Evolutionary conservation across 2,113 vertebrate species (phyloP).

Genomic region (Struthio camelus): DNA sequence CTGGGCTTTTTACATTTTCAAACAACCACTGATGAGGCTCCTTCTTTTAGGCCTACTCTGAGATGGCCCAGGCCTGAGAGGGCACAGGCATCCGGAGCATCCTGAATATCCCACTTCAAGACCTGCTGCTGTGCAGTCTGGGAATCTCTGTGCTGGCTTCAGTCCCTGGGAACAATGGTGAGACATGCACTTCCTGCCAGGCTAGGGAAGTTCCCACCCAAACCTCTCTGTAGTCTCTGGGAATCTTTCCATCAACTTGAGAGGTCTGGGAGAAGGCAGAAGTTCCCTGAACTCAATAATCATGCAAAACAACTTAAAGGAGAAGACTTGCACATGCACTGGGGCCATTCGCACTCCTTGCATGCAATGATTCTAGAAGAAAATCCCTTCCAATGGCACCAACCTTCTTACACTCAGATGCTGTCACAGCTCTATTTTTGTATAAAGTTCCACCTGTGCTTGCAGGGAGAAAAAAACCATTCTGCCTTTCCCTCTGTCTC

Average conservation of each 20-base stretch:
- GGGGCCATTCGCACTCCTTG: background rate
- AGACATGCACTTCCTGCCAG: accelerated
- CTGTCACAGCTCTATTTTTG: background rate
- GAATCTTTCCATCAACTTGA: background rate
- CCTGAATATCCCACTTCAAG: background rate
- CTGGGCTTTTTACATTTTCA: background rate
- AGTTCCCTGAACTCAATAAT: background rate
- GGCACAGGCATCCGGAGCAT: background rate
- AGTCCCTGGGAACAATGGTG: background rate
- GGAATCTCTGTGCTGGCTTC: background rate
- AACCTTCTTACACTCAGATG: background rate
- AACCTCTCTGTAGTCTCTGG: background rate
- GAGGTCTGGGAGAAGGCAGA: background rate
- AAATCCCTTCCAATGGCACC: background rate
- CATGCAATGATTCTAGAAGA: background rate
- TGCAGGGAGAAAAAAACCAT: background rate
- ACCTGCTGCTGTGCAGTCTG: accelerated
- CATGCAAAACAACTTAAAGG: background rate
- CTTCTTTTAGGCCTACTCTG: background rate
- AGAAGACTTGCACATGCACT: background rate
- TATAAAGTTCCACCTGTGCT: background rate
- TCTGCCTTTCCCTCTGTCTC: background rate
- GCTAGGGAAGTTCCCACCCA: accelerated
- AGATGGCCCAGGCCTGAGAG: background rate
- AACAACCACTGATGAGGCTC: background rate